phyloP scores from a whole-genome alignment of 37 sponge, comb jelly and placozoan genomes.

The Agelas oroides region DNA sequence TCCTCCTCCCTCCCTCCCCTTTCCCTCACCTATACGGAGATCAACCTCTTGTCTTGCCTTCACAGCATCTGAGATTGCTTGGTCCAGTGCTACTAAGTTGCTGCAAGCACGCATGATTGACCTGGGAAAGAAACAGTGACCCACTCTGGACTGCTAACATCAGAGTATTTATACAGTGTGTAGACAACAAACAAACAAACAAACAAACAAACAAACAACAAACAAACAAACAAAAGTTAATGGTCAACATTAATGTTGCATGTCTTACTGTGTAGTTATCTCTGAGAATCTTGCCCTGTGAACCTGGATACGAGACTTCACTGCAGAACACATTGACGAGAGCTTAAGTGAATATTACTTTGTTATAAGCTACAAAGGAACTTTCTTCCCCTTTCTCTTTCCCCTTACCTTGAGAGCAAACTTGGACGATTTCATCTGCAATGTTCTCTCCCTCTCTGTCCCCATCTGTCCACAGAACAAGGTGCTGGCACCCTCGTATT shows the following conservation, averaged over 20 bases:
- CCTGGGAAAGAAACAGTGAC: slow-evolving; percentile 53
- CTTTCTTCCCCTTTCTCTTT: too few relatives aligned
- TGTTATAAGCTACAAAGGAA: neutral
- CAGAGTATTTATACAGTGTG: too few relatives aligned
- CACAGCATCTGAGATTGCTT: slow-evolving; percentile 80
- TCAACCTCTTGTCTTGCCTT: slow-evolving; percentile 94
- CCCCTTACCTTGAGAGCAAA: slow-evolving; percentile 69
- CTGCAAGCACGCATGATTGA: slow-evolving; percentile 86
- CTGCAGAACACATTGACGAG: slow-evolving; percentile 24
- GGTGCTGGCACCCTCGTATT: slow-evolving; percentile 66
- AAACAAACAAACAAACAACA: too few relatives aligned
- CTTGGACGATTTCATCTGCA: slow-evolving; percentile 91
- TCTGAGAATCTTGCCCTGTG: slow-evolving; percentile 97
- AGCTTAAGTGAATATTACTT: neutral
- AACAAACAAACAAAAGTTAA: neutral
- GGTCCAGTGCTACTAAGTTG: slow-evolving; percentile 69
- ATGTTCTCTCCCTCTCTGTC: slow-evolving; percentile 99
- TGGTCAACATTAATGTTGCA: too few relatives aligned
- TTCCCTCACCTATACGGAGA: slow-evolving; percentile 86
- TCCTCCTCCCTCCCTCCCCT: neutral
- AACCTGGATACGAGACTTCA: slow-evolving; percentile 74
- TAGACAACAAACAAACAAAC: neutral
- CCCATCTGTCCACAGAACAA: slow-evolving; percentile 97
- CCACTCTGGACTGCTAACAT: too few relatives aligned
- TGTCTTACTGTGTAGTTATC: slow-evolving; percentile 85